Evolutionary conservation across 2,113 vertebrate species (phyloP), one percentile per base, ranked within the genome.

Genomic region (Cavia porcellus): DNA sequence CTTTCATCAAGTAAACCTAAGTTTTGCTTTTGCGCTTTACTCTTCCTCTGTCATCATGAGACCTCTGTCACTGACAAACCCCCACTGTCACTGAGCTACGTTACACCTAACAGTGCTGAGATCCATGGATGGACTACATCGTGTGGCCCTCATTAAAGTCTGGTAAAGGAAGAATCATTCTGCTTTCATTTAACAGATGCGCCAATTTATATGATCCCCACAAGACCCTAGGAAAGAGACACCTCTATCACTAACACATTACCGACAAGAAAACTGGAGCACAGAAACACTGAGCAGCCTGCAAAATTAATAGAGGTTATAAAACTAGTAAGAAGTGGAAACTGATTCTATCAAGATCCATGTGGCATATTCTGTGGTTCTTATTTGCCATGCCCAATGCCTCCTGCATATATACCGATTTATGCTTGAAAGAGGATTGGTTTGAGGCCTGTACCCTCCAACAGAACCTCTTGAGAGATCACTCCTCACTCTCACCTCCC

Each of bases 401-500:
- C 55, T 59, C 28, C 14, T 9, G 2, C 0, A 1, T 70, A 14
- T 4, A 20, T 14, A 30, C 0, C 19, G 30, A 32, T 20, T 19
- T 59, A 42, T 4, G 45, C n/a, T 42, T 45, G 47, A 55, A 13
- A 25, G 19, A 66, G 22, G 66, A 17, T 32, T 66, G 47, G 42
- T 17, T 70, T 17, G 4, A n/a, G 24, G n/a, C 25, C n/a, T 15
- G 3, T 15, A 8, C 6, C 1, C 64, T 55, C 55, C 30, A 50
- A 42, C 30, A 42, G 42, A 52, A 2, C 14, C 80, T 90, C 87
- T 81, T 2, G 5, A n/a, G 52, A 28, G 11, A 25, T 28, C 10
- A 0, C 20, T 30, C 55, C 66, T 35, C 5, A 1, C 32, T 80
- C 97, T 98, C 97, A 99, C 99, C 99, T 99, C 99, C 98, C 99